Evolutionary conservation across 2,888 invertebrate species (phyloP).

Genomic region (Papilio protenor): DNA sequence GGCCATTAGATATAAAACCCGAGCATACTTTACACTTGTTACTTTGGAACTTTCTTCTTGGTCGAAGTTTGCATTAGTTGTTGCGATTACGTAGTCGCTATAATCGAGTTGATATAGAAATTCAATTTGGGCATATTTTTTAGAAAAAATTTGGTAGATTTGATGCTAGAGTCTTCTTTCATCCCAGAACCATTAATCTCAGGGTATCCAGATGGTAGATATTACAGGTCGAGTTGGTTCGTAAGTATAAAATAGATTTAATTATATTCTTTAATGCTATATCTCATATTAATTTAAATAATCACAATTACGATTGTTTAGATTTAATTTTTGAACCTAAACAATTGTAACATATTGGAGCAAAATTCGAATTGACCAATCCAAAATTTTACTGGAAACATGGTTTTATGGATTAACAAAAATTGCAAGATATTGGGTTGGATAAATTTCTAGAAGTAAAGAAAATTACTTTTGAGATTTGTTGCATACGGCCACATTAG

Average conservation of each 20-base stretch:
- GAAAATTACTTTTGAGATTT: not conserved
- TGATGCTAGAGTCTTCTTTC: constrained; percentile 79
- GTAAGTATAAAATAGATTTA: constrained; percentile 36
- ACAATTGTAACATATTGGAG: not conserved
- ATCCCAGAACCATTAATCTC: constrained; percentile 68
- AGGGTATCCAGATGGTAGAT: constrained; percentile 59
- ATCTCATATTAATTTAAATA: not conserved
- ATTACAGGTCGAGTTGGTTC: constrained; percentile 44
- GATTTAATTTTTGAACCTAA: not conserved
- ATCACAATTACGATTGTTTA: not conserved
- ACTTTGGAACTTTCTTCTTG: constrained; percentile 78
- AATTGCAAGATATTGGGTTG: not conserved
- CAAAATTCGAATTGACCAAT: not conserved
- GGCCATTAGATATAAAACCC: constrained; percentile 76
- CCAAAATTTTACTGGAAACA: not conserved
- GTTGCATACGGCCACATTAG: not conserved
- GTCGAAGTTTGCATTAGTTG: constrained; percentile 81
- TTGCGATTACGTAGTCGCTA: constrained; percentile 82
- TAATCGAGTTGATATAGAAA: constrained; percentile 78
- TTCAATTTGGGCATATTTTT: constrained; percentile 73
- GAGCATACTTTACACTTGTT: constrained; percentile 77
- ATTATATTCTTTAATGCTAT: not conserved
- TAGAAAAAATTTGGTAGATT: constrained; percentile 78
- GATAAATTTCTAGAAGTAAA: not conserved
- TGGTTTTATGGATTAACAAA: not conserved